Evolutionary conservation across 1,140 invertebrate genomes (phyloP).

Genomic region (Diuraphis noxia): DNA sequence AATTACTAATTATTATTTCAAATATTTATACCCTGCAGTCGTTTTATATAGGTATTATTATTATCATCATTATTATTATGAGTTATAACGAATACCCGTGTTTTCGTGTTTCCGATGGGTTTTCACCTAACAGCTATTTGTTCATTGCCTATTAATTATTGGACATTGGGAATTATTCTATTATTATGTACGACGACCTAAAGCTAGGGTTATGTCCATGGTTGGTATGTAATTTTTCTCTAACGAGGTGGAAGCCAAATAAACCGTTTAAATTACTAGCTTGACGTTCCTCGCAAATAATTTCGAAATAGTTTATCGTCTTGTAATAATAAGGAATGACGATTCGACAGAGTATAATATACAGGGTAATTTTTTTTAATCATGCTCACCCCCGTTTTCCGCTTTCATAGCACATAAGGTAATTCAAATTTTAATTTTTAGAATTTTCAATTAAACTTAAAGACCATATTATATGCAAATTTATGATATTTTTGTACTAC

Average conservation of each 20-base stretch:
- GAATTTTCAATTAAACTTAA: too few species aligned
- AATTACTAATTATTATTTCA: not conserved
- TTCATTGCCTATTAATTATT: not conserved
- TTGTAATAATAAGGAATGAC: not conserved
- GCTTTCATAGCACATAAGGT: too few species aligned
- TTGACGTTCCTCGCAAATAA: not conserved
- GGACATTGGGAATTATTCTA: not conserved
- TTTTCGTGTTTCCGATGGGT: not conserved
- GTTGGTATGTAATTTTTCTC: not conserved
- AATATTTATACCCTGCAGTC: not conserved
- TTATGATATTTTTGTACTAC: too few species aligned
- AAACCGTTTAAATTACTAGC: slow-evolving; percentile 7
- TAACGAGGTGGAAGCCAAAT: slow-evolving; percentile 13
- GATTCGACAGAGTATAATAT: not conserved
- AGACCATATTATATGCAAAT: too few species aligned
- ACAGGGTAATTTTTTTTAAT: too few species aligned
- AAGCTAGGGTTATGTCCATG: not conserved
- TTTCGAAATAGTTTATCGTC: not conserved
- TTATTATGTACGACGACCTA: not conserved
- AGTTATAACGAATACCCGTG: not conserved
- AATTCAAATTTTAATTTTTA: too few species aligned
- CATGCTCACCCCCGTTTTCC: too few species aligned
- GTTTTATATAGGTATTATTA: not conserved
- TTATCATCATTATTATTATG: not conserved
- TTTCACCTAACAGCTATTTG: not conserved